Conservation (phyloP, 2,113 vertebrate species). For the Corythaixoides concolor region DNA sequence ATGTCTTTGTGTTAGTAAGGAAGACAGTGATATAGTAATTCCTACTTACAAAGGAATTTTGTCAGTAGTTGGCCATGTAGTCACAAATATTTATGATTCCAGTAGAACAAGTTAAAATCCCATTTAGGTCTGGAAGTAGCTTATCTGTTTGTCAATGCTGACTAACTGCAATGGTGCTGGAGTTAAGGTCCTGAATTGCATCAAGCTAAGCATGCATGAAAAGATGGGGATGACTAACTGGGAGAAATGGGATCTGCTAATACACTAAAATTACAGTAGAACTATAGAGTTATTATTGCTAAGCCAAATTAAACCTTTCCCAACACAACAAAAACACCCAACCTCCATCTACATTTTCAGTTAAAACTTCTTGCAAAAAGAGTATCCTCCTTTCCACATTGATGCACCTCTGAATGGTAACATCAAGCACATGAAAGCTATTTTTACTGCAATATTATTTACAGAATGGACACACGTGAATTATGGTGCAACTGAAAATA, state of each 20-base stretch:
- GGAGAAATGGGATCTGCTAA: background rate
- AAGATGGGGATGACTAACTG: background rate
- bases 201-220: background rate
- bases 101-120: background rate
- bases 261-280: background rate
- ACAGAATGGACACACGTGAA: background rate
- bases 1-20: conserved; percentile 5
- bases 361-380: background rate
- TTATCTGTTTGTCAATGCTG: conserved; percentile 10
- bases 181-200: background rate
- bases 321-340: background rate
- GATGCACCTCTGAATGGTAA: background rate
- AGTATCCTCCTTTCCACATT: background rate
- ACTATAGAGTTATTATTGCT: background rate
- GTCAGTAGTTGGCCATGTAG: background rate
- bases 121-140: background rate
- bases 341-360: background rate
- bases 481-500: background rate
- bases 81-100: background rate
- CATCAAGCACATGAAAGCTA: background rate
- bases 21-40: background rate
- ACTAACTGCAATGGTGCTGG: background rate
- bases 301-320: background rate
- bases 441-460: background rate
- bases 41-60: background rate